Evolutionary conservation across 2,113 vertebrate genomes (phyloP), one percentile per base, ranked within the genome.

Genomic region (Antennarius striatus): DNA sequence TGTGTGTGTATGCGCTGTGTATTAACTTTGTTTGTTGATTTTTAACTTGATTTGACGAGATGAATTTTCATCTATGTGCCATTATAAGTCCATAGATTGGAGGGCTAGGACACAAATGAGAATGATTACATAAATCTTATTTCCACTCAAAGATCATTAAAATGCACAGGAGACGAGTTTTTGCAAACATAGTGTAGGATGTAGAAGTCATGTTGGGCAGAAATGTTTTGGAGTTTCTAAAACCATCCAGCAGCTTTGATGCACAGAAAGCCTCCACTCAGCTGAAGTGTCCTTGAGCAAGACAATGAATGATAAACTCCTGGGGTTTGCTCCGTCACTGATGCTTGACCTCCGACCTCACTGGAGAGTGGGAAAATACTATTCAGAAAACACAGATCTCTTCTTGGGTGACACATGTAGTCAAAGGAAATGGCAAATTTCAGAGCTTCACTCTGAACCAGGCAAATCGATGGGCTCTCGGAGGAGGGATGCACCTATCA

Each of bases 281-380:
- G 57, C 68, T 64, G 48, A 82, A 79, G 73, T 54, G 79, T 69
- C 75, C 79, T 86, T 83, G 72, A 84, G 43, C 57, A 65, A 58
- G 54, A 73, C 66, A 48, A 65, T 80, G 43, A 77, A 68, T 77
- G 56, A 54, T 46, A 39, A 51, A 62, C 16, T 71, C 11, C 39
- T 47, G 36, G n/a, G 54, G 0, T 57, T 14, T 32, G 32, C 59
- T 75, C 46, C 53, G 57, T 60, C 4, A 2, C 56, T 45, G 10
- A 67, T 75, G 69, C 70, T 77, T 79, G 68, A 79, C 76, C 82
- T 60, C 45, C 39, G 68, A 65, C 75, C 63, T 56, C 49, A 2
- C 48, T 43, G 51, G n/a, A 30, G 28, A 79, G 36, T 63, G 43
- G 47, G 49, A 47, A 47, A 62, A 70, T 58, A 66, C 54, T 77